Evolutionary conservation across 2,888 invertebrate species (phyloP).

Genomic region (Acrobasis consociella): DNA sequence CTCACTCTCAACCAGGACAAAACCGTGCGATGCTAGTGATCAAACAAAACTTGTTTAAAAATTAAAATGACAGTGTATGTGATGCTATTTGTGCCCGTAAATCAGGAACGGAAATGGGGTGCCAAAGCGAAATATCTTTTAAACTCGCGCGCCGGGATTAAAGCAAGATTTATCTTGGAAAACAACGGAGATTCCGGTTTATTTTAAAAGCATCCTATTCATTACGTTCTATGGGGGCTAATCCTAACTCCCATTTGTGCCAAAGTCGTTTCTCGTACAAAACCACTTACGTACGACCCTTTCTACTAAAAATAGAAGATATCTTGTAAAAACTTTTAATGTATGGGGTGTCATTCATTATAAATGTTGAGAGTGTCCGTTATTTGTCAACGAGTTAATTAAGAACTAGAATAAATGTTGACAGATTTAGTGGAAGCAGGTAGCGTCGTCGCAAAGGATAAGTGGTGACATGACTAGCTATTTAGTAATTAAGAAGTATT

Average conservation of each 20-base stretch:
- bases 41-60: conserved; percentile 53
- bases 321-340: conserved; percentile 54
- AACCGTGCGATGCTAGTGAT: conserved; percentile 45
- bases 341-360: conserved; percentile 66
- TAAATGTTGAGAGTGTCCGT: conserved; percentile 60
- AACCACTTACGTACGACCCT: conserved; percentile 55
- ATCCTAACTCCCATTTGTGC: conserved; percentile 52
- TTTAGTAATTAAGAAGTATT: conserved; percentile 45
- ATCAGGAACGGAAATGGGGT: conserved; percentile 51
- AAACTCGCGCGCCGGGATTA: conserved; percentile 61
- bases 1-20: conserved; percentile 36
- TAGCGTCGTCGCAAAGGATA: conserved; percentile 51
- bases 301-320: conserved; percentile 66
- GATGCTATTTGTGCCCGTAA: conserved; percentile 43
- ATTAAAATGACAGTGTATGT: conserved; percentile 40
- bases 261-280: conserved; percentile 43
- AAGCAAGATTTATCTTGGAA: conserved; percentile 57
- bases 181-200: conserved; percentile 56
- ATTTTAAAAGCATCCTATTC: conserved; percentile 55
- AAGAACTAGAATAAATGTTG: conserved; percentile 62
- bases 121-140: conserved; percentile 53
- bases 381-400: conserved; percentile 77
- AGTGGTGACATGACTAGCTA: conserved; percentile 59
- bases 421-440: conserved; percentile 65
- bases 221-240: conserved; percentile 58